phyloP scores from a whole-genome alignment of 2,797 vertebrate genomes.

The Epinephelus awoara region DNA sequence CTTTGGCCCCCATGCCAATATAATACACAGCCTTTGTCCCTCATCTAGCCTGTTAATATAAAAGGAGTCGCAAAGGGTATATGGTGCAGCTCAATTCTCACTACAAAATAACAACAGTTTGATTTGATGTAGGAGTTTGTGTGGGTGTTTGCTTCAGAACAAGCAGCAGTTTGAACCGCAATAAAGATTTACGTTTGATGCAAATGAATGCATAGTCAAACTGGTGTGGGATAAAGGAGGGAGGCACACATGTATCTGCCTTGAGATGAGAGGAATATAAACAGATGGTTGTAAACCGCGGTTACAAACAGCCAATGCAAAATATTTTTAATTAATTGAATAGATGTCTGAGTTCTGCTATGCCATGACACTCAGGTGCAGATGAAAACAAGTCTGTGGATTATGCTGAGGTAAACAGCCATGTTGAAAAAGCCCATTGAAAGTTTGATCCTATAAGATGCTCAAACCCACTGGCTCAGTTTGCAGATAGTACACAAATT shows the following conservation, averaged over 20 bases:
- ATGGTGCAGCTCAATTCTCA: slow-evolving; percentile 17
- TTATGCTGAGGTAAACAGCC: slow-evolving; percentile 19
- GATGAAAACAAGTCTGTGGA: slow-evolving; percentile 17
- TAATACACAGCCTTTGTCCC: slow-evolving; percentile 86
- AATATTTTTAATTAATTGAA: slow-evolving; percentile 1
- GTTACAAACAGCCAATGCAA: slow-evolving; percentile 8
- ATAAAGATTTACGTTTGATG: slow-evolving; percentile 55
- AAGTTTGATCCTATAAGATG: slow-evolving; percentile 37
- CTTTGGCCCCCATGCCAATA: slow-evolving; percentile 85
- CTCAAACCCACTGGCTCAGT: slow-evolving; percentile 11
- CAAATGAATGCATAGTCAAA: slow-evolving; percentile 56
- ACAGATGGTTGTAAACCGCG: slow-evolving; percentile 15
- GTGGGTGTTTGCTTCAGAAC: slow-evolving; percentile 43
- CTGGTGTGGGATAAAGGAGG: slow-evolving; percentile 11
- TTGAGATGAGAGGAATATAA: slow-evolving; percentile 38
- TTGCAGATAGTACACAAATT: slow-evolving; percentile 22
- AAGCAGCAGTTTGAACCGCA: slow-evolving; percentile 46
- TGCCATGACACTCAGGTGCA: neutral
- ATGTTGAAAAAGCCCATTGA: neutral
- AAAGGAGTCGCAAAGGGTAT: slow-evolving; percentile 51
- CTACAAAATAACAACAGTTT: slow-evolving; percentile 41
- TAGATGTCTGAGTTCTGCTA: slow-evolving; percentile 1
- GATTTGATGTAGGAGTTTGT: slow-evolving; percentile 36
- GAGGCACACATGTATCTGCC: slow-evolving; percentile 10
- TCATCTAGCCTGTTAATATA: slow-evolving; percentile 69